phyloP scores from a whole-genome alignment of 1,140 invertebrate genomes.

The Dufourea novaeangliae region DNA sequence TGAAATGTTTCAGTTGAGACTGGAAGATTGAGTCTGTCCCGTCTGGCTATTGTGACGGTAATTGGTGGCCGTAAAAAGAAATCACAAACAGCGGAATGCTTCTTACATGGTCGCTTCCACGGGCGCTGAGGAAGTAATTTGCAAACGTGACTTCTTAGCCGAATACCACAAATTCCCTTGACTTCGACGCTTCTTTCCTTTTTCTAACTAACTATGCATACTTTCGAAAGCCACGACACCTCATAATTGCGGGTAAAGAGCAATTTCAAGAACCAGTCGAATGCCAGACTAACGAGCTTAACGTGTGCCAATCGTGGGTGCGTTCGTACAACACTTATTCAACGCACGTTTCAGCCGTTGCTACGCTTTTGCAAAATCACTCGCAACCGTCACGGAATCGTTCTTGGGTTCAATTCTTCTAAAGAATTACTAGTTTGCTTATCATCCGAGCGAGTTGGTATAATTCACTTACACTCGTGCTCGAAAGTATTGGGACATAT shows the following conservation, averaged over 20 bases:
- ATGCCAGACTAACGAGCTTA: constrained; percentile 59
- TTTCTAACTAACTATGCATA: constrained; percentile 35
- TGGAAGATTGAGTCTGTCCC: background rate
- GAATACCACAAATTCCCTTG: background rate
- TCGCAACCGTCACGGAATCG: background rate
- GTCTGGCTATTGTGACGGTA: background rate
- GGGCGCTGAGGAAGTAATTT: constrained; percentile 3
- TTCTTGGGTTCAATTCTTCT: background rate
- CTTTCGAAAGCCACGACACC: constrained; percentile 59
- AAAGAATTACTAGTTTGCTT: background rate
- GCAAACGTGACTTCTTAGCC: background rate
- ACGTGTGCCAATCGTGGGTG: constrained; percentile 54
- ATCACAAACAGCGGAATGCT: background rate
- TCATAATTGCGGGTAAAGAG: constrained; percentile 44
- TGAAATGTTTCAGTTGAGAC: background rate
- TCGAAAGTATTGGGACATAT: too few species aligned
- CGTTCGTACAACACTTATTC: constrained; percentile 36
- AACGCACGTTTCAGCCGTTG: constrained; percentile 28
- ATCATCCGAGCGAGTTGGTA: background rate
- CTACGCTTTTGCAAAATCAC: constrained; percentile 39
- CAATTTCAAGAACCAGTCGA: constrained; percentile 40
- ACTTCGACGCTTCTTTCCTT: background rate
- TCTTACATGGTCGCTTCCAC: background rate
- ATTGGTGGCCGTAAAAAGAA: constrained; percentile 8
- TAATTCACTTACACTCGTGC: too few species aligned